Base-by-base conservation (phyloP, 2,113 vertebrate genomes). In the Seriola aureovittata region DNA sequence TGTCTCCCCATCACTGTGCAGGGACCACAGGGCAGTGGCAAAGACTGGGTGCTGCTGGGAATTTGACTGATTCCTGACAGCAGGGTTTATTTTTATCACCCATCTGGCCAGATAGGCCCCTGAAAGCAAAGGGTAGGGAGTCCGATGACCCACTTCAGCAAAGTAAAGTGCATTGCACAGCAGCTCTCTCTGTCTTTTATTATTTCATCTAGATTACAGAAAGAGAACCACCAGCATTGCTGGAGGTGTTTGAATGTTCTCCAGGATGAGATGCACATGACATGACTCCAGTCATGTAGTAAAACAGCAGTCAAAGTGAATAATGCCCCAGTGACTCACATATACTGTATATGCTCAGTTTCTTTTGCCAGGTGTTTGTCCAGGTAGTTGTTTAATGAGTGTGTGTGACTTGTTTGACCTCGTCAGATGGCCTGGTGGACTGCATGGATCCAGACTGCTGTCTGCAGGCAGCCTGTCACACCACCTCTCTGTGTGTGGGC, bases 371-470 rank as follows among this genome's bases (percentile, higher is more conserved):
- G 82, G 81, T 88, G 85, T 72, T 71, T 75, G 72, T 90, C 40
- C 38, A 59, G n/a, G 32, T 71, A 80, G 70, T 75, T 78, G 73
- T 87, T 85, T 68, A 80, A 75, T 74, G 38, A 67, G 14, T 75
- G 36, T 71, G 19, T 80, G 69, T 69, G 71, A 78, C 84, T 75
- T 71, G 13, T 89, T 81, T 91, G 76, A 86, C 90, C 81, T 85
- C 79, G 78, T 71, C 95, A 99, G 98, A 99, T 89, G 97, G 97
- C 66, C 91, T 99, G 89, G 94, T 97, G 82, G 98, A 99, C 92
- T 99, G 98, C 94, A 97, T 99, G 98, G 98, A 99, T 92, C 98
- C 98, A 2, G 98, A 99, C 93, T 99, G 98, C 95, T 99, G 98
- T 92, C 93, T 99, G 58, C 98, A 99, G 93, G 94, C 96, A 0